Percentiles rank a stretch among this genome's conserved stretches.
phyloP scores from a whole-genome alignment of 2,888 invertebrate species.

The Euzetes globulus region DNA sequence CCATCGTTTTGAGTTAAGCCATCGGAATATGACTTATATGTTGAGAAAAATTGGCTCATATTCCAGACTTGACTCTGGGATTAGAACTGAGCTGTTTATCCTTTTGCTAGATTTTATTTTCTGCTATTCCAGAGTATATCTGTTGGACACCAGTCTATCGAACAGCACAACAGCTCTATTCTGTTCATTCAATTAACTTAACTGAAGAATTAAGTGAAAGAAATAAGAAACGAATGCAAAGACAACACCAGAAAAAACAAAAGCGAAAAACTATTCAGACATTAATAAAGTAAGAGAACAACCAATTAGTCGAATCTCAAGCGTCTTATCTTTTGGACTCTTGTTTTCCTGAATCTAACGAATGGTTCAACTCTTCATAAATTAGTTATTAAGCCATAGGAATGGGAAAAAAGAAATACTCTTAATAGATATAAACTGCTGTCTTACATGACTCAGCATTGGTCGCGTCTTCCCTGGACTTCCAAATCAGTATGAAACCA shows the following conservation, averaged over 20 bases:
- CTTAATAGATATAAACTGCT: background rate
- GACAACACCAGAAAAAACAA: background rate
- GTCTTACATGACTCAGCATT: constrained; percentile 33
- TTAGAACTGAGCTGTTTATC: constrained; percentile 4
- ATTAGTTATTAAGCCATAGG: background rate
- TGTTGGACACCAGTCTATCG: too few species aligned
- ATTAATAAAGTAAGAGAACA: background rate
- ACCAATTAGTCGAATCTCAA: constrained; percentile 2
- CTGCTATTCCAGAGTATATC: background rate
- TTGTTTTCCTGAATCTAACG: background rate
- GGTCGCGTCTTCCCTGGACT: constrained; percentile 14
- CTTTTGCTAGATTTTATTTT: background rate
- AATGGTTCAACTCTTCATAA: background rate
- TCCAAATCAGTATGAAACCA: constrained; percentile 37
- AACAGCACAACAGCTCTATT: background rate
- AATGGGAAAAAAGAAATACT: background rate
- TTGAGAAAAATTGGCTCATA: constrained; percentile 6
- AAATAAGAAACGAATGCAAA: constrained; percentile 5
- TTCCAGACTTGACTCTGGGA: background rate
- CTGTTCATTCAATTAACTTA: constrained; percentile 13
- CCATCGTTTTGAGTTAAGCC: background rate
- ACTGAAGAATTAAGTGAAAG: background rate
- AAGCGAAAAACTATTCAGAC: background rate
- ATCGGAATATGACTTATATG: background rate
- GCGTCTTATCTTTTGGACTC: background rate